Evolutionary conservation across 2,113 vertebrate genomes (phyloP).

Genomic region (Melanocharis versteri): DNA sequence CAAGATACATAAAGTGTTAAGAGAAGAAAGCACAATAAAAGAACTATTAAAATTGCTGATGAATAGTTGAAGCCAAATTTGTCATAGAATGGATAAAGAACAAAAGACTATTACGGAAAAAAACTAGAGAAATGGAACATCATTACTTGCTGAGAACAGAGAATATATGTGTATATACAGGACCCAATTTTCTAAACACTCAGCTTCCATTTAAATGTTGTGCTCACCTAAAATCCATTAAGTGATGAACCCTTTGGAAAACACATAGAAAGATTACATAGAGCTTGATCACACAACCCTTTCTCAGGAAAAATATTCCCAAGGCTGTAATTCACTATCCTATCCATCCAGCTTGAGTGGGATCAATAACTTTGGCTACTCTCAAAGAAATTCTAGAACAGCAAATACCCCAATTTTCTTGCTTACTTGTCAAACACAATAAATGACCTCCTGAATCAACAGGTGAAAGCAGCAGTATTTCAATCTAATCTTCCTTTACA

Average conservation of each 20-base stretch:
- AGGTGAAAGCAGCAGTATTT: background rate
- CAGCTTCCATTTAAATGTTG: background rate
- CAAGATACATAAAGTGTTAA: background rate
- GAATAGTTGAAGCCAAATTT: background rate
- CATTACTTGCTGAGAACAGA: background rate
- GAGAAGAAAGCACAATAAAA: background rate
- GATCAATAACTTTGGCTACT: background rate
- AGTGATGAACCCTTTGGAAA: background rate
- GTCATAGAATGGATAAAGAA: background rate
- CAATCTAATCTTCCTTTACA: background rate
- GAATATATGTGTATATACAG: background rate
- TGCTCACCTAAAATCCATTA: background rate
- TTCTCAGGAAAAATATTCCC: background rate
- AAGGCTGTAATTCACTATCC: background rate
- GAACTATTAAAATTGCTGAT: background rate
- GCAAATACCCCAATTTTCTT: background rate
- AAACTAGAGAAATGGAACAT: background rate
- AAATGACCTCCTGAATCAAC: background rate
- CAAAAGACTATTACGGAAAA: background rate
- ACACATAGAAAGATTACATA: background rate
- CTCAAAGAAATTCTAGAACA: background rate
- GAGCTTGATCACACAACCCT: background rate
- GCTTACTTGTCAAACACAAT: background rate
- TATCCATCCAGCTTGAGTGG: background rate
- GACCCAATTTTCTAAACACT: background rate